Conservation (phyloP, 2,888 invertebrate genomes). For the Xylocampa areola region DNA sequence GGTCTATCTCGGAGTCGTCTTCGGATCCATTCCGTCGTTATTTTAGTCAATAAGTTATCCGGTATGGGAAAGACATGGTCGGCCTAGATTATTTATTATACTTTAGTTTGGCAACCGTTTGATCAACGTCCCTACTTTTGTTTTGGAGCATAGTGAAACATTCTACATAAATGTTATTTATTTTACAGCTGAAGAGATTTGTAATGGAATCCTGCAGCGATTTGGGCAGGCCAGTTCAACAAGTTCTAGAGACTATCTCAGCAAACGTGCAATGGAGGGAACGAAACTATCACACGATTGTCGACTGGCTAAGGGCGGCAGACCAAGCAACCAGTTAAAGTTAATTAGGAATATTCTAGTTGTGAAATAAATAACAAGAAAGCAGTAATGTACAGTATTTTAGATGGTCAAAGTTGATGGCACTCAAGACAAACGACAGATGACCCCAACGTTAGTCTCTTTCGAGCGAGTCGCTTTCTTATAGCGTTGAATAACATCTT, state of each 20-base stretch:
- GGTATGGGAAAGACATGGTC: no score
- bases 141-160: no score
- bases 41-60: no score
- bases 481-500: background rate
- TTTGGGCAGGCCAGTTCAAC: conserved; percentile 93
- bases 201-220: conserved; percentile 91
- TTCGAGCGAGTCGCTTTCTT: background rate
- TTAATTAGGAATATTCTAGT: conserved; percentile 25
- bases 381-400: conserved; percentile 29
- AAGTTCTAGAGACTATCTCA: conserved; percentile 94
- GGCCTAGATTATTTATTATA: no score
- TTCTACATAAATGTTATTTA: no score
- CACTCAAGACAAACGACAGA: background rate
- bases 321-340: conserved; percentile 62
- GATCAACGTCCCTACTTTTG: no score
- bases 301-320: conserved; percentile 91
- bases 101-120: no score
- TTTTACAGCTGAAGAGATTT: conserved; percentile 91
- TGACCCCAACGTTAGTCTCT: no score
- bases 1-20: no score
- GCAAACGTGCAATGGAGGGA: conserved; percentile 96
- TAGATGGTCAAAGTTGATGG: background rate
- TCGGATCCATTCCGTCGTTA: no score
- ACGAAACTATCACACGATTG: conserved; percentile 92
- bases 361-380: conserved; percentile 23